A percentile compares a stretch with the other conserved stretches of the same genome.
Conservation (phyloP, 2,797 vertebrate genomes). For the Adelosebastes latens region DNA sequence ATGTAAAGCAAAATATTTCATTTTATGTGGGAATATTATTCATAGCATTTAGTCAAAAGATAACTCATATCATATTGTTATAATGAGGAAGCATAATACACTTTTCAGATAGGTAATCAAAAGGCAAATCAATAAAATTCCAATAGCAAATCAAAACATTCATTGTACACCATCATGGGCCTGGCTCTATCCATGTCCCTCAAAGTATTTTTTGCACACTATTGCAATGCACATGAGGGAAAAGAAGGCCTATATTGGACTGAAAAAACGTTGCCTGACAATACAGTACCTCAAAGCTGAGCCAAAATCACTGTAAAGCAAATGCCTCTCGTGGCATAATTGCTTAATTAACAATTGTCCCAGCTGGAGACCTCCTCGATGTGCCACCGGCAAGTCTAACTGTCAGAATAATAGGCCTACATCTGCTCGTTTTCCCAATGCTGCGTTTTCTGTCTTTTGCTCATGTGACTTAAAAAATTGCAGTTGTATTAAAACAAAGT, state of each 20-base stretch:
- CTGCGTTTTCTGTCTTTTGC: not conserved
- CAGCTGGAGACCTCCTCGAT: constrained; percentile 26
- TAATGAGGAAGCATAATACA: not conserved
- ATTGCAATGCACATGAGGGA: not conserved
- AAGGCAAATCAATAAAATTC: not conserved
- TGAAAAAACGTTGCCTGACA: not conserved
- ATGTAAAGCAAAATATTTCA: not conserved
- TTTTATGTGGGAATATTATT: not conserved
- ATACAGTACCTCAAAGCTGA: constrained; percentile 1
- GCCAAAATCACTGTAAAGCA: constrained; percentile 39
- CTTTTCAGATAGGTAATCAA: not conserved
- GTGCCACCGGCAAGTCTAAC: constrained; percentile 11
- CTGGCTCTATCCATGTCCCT: not conserved
- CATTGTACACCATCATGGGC: not conserved
- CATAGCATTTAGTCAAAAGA: not conserved
- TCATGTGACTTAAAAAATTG: not conserved
- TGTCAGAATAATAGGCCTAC: constrained; percentile 4
- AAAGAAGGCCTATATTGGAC: not conserved
- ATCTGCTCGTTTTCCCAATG: not conserved
- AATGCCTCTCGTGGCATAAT: constrained; percentile 41
- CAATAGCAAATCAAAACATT: not conserved
- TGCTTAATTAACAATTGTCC: constrained; percentile 57
- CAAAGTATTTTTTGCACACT: not conserved
- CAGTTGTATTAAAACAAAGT: not conserved
- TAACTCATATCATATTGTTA: not conserved